Evolutionary conservation across 2,113 vertebrate genomes (phyloP).

Genomic region (Fulmarus glacialis): DNA sequence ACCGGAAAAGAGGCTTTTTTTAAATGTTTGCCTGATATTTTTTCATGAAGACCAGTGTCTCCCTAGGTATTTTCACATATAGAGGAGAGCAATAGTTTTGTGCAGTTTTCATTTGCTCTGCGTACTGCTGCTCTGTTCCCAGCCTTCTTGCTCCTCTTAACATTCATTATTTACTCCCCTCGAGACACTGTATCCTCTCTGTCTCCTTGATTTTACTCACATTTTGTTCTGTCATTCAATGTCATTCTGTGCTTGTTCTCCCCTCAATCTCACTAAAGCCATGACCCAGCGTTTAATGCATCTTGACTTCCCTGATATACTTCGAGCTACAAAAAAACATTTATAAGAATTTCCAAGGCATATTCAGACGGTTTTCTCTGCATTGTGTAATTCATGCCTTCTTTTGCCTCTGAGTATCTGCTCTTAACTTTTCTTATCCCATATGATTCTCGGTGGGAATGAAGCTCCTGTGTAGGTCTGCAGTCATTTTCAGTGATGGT

Average conservation of each 20-base stretch:
- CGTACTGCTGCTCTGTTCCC: constrained; percentile 27
- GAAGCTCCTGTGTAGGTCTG: neutral
- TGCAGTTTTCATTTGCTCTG: constrained; percentile 32
- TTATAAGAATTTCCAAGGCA: neutral
- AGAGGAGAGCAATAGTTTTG: neutral
- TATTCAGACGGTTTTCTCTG: neutral
- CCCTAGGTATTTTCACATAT: neutral
- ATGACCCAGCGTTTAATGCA: neutral
- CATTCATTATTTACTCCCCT: constrained; percentile 62
- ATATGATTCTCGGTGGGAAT: neutral
- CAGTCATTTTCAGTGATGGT: neutral
- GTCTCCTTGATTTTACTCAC: constrained; percentile 61
- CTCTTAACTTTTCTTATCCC: neutral
- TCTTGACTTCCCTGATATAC: neutral
- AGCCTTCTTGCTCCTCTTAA: constrained; percentile 1
- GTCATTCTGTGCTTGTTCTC: constrained; percentile 44
- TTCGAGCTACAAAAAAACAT: neutral
- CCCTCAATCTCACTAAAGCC: constrained; percentile 25
- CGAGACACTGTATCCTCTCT: constrained; percentile 6
- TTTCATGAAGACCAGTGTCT: neutral
- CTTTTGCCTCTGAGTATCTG: neutral
- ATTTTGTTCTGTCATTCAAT: constrained; percentile 51
- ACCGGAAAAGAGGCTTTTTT: neutral
- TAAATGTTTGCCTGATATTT: neutral
- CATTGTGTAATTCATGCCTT: neutral